Evolutionary conservation across 2,113 vertebrate genomes (phyloP).

Genomic region (Menura novaehollandiae): DNA sequence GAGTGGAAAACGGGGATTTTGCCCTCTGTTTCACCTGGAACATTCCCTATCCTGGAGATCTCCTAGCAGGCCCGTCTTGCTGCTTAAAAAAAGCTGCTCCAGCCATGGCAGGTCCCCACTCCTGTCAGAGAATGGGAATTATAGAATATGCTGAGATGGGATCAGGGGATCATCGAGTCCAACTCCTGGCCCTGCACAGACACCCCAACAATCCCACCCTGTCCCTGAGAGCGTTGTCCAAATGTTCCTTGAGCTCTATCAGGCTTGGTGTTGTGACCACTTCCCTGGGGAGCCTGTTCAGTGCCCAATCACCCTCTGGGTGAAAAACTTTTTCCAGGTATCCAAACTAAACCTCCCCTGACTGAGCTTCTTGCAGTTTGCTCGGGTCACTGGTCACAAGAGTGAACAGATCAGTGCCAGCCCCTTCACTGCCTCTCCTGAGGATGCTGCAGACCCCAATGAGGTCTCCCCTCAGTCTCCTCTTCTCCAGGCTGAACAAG

Average conservation of each 20-base stretch:
- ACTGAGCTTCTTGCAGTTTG: rapidly evolving
- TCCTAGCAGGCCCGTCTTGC: neutral
- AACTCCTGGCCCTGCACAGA: neutral
- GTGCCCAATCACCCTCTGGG: neutral
- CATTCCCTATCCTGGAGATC: neutral
- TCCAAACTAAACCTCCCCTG: neutral
- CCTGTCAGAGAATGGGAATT: rapidly evolving
- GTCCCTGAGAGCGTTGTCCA: neutral
- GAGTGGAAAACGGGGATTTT: neutral
- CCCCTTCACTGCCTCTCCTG: neutral
- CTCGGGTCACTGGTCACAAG: neutral
- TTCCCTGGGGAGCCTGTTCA: neutral
- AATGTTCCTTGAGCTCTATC: neutral
- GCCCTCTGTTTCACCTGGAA: neutral
- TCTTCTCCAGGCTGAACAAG: neutral
- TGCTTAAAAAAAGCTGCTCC: neutral
- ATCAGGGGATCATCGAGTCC: neutral
- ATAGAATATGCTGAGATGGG: neutral
- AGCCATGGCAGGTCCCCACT: neutral
- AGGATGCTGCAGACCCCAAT: neutral
- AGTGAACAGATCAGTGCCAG: neutral
- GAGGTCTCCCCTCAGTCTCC: rapidly evolving
- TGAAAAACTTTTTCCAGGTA: rapidly evolving
- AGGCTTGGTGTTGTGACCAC: neutral
- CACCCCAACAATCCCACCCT: neutral